These are phyloP conservation scores for Psilanteris sp. DNA, from an alignment of 1,140 invertebrate species.

Conservation along the genomic window DNA sequence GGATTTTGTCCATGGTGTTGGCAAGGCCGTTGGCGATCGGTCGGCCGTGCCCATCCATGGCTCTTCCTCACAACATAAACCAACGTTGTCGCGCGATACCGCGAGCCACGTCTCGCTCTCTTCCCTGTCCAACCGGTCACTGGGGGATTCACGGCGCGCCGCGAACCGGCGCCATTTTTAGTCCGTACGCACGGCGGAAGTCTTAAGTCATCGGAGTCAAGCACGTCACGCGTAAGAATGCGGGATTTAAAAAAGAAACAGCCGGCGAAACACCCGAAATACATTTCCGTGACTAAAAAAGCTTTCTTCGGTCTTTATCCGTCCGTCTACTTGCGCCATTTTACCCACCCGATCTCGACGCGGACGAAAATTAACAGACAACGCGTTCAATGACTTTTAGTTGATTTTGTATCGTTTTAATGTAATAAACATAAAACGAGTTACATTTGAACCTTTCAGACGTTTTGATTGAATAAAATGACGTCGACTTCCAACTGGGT, in stretches of 20 bases:
- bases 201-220: conserved; percentile 60
- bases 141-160: conserved; percentile 45
- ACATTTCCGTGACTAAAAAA: conserved; percentile 35
- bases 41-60: conserved; percentile 20
- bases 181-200: conserved; percentile 50
- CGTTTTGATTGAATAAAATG: too few species aligned
- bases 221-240: conserved; percentile 56
- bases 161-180: conserved; percentile 58
- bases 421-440: too few species aligned
- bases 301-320: too few species aligned
- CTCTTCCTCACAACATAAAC: too few species aligned
- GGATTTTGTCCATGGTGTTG: conserved; percentile 75
- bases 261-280: conserved; percentile 38
- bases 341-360: too few species aligned
- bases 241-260: conserved; percentile 54
- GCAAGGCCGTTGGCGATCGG: conserved; percentile 65
- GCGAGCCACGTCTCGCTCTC: conserved; percentile 42
- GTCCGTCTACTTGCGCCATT: too few species aligned
- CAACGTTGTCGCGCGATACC: conserved; percentile 13
- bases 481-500: too few species aligned
- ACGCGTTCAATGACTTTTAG: too few species aligned
- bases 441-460: too few species aligned
- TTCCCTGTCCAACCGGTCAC: conserved; percentile 42
- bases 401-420: too few species aligned
- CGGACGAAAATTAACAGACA: too few species aligned